Percentiles rank a stretch among this genome's conserved stretches.
Conservation (phyloP, 2,888 invertebrate species). For the Xestia ashworthii region DNA sequence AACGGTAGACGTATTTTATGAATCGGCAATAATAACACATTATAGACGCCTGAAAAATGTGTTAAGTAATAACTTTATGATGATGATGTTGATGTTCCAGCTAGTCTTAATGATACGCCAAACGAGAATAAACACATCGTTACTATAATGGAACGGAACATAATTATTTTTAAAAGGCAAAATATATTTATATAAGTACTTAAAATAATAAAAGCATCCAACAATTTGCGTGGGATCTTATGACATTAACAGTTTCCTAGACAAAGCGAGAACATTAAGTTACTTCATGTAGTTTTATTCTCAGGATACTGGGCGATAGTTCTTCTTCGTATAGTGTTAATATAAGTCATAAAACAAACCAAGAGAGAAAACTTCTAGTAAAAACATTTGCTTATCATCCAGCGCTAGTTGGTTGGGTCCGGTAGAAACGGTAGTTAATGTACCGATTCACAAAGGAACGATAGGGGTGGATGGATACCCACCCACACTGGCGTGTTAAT, state of each 20-base stretch:
- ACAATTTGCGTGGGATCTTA: constrained; percentile 15
- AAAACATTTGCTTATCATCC: constrained; percentile 43
- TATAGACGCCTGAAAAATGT: neutral
- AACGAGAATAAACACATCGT: constrained; percentile 19
- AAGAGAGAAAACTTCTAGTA: constrained; percentile 18
- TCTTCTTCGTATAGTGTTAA: constrained; percentile 24
- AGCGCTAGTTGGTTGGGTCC: constrained; percentile 20
- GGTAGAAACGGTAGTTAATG: constrained; percentile 17
- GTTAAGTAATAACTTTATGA: neutral
- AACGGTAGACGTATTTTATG: neutral
- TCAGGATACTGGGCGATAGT: neutral
- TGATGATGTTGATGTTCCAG: neutral
- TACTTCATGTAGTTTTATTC: constrained; percentile 9
- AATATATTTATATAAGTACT: neutral
- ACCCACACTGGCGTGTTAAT: neutral
- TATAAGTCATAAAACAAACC: constrained; percentile 41
- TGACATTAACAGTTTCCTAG: constrained; percentile 1
- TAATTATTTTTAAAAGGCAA: neutral
- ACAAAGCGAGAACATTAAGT: constrained; percentile 2
- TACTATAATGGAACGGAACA: neutral
- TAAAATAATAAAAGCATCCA: constrained; percentile 13
- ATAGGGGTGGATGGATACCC: neutral
- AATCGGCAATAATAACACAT: neutral
- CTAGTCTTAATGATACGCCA: neutral
- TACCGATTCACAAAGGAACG: constrained; percentile 1